Base-by-base conservation (phyloP, 2,888 invertebrate species). In the Morpho helenor region DNA sequence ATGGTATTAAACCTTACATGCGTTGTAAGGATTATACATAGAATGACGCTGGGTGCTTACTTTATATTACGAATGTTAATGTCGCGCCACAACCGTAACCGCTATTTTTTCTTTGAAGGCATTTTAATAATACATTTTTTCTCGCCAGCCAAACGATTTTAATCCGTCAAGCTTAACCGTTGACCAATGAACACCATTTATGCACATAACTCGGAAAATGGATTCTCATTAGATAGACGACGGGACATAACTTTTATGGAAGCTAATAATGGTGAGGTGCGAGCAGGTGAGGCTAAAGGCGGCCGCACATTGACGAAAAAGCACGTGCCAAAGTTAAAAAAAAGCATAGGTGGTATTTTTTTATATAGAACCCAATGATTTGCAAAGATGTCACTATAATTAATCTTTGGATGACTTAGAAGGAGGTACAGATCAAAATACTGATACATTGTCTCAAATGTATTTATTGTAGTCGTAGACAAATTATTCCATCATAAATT, bases 241-340 rank as follows among this genome's bases (percentile, higher is more conserved):
- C 22, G 52, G 54, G 55, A 49, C 53, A 57, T 62, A 58, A 60
- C 53, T 58, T 60, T 59, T 58, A 64, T 49, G 41, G 53, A 49
- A 57, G 60, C 61, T 64, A 64, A 62, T 62, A 66, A 59, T 56
- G 50, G 53, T 53, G 54, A 57, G 60, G 56, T 46, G 60, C 58
- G 63, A 61, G 62, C 60, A 62, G 62, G 64, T 64, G 64, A 49
- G 50, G 59, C 22, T 53, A 7, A 53, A 45, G 52, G 8, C 52
- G 39, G 16, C 6, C 16, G 40, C 46, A 9, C 8, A 46, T 10
- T 47, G 9, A 2, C 7, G 6, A n/a, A 16, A 9, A 22, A 46
- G 7, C 10, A 16, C 6, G 7, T 7, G 16, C 16, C 9, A 43
- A 9, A 43, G 5, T 5, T 9, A 5, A 39, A 40, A 3, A 2